Conservation (phyloP, 2,113 vertebrate genomes). For the Clupea harengus region DNA sequence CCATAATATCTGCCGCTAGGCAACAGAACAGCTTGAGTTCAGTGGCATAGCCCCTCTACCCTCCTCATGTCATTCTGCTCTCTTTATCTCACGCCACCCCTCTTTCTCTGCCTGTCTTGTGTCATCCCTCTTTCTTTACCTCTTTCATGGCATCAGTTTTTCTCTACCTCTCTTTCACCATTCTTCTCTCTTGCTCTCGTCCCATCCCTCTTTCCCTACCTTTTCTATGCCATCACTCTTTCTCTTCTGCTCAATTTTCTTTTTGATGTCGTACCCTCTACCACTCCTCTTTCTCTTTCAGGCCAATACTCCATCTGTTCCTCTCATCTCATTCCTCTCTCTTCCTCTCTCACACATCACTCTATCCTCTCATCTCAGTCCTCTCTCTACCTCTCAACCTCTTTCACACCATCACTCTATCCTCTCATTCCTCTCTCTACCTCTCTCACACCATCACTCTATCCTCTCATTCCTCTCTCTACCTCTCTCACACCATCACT, state of each 20-base stretch:
- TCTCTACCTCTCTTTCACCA: neutral
- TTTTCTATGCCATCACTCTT: neutral
- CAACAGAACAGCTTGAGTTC: neutral
- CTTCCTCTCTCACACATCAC: neutral
- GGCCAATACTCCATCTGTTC: neutral
- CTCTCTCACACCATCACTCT: neutral
- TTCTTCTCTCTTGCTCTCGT: neutral
- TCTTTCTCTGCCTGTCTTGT: neutral
- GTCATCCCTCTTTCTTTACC: neutral
- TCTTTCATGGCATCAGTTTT: neutral
- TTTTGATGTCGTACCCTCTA: no score
- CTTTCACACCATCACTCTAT: neutral
- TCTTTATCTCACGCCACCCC: neutral
- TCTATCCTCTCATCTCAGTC: neutral
- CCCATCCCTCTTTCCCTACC: neutral
- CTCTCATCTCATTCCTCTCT: neutral
- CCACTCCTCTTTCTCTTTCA: no score
- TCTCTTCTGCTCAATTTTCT: neutral
- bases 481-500: no score
- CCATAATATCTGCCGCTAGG: constrained; percentile 9
- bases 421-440: neutral
- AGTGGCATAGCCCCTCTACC: neutral
- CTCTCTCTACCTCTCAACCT: neutral
- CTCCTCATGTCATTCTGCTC: neutral
- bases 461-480: no score